Percentiles rank a stretch among this genome's conserved stretches.
phyloP scores from a whole-genome alignment of 2,113 vertebrate genomes.

The Craseonycteris thonglongyai region DNA sequence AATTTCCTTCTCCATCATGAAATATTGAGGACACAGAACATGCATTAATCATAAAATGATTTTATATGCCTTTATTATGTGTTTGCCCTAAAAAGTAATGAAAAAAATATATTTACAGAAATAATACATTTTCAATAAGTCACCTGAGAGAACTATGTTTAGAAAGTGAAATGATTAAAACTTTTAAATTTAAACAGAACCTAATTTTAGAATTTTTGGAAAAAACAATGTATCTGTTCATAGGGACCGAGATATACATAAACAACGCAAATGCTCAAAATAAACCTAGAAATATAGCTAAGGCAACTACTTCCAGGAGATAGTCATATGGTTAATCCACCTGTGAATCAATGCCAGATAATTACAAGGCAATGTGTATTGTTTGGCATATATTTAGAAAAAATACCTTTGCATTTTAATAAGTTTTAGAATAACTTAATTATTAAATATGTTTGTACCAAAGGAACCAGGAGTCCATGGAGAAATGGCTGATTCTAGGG shows the following conservation, averaged over 20 bases:
- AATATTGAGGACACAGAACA: slow-evolving; percentile 36
- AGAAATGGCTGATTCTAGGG: background rate
- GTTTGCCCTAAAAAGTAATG: slow-evolving; percentile 45
- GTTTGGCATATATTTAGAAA: slow-evolving; percentile 47
- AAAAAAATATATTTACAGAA: slow-evolving; percentile 61
- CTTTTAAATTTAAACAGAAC: slow-evolving; percentile 6
- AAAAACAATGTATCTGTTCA: background rate
- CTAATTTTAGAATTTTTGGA: background rate
- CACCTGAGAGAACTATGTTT: slow-evolving; percentile 37
- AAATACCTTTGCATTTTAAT: slow-evolving; percentile 52
- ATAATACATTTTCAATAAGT: slow-evolving; percentile 47
- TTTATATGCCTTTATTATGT: slow-evolving; percentile 24
- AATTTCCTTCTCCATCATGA: slow-evolving; percentile 5
- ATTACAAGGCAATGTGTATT: slow-evolving; percentile 48
- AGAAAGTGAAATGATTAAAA: slow-evolving; percentile 41
- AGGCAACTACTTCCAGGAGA: slow-evolving; percentile 51
- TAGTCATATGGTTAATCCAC: slow-evolving; percentile 27
- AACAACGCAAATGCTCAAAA: slow-evolving; percentile 28
- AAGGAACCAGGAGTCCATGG: background rate
- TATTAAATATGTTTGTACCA: background rate
- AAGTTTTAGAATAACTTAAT: slow-evolving; percentile 43
- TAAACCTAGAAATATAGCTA: slow-evolving; percentile 47
- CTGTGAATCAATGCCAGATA: slow-evolving; percentile 33
- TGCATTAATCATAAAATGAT: slow-evolving; percentile 37
- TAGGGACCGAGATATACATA: slow-evolving; percentile 29